Percentiles rank a stretch among this genome's conserved stretches.
These are phyloP conservation scores for Mechanitis messenoides DNA, from an alignment of 2,888 invertebrate genomes.

Conservation along the genomic window DNA sequence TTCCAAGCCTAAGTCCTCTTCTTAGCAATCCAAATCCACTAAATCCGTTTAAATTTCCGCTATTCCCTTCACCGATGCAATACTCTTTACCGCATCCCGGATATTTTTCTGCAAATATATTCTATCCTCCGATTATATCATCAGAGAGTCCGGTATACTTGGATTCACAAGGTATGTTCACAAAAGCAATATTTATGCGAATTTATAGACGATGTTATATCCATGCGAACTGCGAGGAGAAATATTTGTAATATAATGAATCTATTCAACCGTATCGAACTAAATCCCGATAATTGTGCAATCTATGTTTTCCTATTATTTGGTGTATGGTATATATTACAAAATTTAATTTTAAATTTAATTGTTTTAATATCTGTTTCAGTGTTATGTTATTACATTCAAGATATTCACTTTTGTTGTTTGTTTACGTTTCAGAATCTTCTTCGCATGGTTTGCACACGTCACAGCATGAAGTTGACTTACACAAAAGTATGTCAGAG, in stretches of 20 bases:
- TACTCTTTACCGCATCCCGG: constrained; percentile 58
- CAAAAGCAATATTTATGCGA: constrained; percentile 1
- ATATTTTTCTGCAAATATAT: constrained; percentile 65
- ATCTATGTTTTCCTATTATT: background rate
- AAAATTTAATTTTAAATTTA: no score
- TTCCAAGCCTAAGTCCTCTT: constrained; percentile 44
- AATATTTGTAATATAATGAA: background rate
- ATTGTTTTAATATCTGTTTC: no score
- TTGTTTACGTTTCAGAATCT: constrained; percentile 32
- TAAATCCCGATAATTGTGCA: background rate
- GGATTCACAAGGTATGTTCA: constrained; percentile 43
- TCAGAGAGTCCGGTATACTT: constrained; percentile 40
- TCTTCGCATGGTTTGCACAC: constrained; percentile 22
- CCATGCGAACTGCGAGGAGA: background rate
- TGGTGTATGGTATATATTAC: background rate
- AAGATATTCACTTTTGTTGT: background rate
- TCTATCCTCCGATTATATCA: constrained; percentile 58
- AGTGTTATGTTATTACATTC: no score
- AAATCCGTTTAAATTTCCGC: constrained; percentile 59
- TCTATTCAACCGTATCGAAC: background rate
- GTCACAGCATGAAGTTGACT: constrained; percentile 18
- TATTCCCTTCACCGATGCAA: constrained; percentile 55
- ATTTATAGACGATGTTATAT: background rate
- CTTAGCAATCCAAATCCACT: constrained; percentile 44
- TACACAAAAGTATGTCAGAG: constrained; percentile 44